Conservation (phyloP, 1,140 invertebrate genomes). For the Lepidurus packardi region DNA sequence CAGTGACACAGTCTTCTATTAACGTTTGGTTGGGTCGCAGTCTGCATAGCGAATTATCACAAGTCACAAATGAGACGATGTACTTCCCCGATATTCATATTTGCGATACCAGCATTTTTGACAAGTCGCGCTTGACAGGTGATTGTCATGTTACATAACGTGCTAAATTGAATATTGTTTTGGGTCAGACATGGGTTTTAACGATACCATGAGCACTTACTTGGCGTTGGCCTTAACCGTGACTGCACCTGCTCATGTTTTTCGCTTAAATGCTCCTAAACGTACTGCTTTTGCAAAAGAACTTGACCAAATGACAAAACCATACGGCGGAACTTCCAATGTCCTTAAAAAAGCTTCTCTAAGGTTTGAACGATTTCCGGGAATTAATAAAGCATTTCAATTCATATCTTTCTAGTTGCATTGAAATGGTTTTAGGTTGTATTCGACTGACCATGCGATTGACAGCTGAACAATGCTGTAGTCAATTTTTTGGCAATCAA, state of each 20-base stretch:
- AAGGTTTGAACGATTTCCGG: background rate
- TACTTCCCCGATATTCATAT: conserved; percentile 12
- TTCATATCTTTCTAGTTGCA: conserved; percentile 17
- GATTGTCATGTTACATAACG: background rate
- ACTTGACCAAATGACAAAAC: conserved; percentile 9
- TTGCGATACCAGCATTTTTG: background rate
- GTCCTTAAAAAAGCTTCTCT: conserved; percentile 3
- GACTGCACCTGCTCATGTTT: background rate
- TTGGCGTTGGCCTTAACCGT: conserved; percentile 27
- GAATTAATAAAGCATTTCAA: background rate
- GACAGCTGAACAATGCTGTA: conserved; percentile 26
- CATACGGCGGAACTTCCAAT: background rate
- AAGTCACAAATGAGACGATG: background rate
- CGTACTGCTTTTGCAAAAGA: background rate
- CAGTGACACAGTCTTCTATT: background rate
- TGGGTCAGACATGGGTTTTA: conserved; percentile 26
- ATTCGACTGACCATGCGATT: background rate
- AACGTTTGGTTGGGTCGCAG: background rate
- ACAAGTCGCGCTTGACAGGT: background rate
- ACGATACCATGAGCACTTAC: conserved; percentile 31
- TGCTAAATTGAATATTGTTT: background rate
- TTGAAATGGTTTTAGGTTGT: conserved; percentile 26
- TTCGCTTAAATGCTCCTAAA: background rate
- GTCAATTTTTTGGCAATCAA: conserved; percentile 30
- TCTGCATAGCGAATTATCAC: background rate